Evolutionary conservation across 2,888 invertebrate species (phyloP), one percentile per base, ranked within the genome.

Genomic region (Exocentrus adspersus): DNA sequence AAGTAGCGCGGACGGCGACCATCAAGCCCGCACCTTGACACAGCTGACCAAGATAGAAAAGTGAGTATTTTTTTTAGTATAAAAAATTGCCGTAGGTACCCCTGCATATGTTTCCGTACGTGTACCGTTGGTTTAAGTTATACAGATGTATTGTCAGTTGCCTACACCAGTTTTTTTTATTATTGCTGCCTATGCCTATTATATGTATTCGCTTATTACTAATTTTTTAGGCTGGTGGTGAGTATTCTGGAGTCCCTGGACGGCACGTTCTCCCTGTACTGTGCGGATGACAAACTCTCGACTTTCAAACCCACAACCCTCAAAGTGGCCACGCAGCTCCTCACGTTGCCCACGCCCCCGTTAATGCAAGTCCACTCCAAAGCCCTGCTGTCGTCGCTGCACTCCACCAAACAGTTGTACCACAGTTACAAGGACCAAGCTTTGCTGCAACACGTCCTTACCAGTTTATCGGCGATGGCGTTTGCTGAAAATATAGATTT

Each of bases 351-450:
- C 1, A 90, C 91, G 12, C 90, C 92, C 1, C 86, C 87, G 52
- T 85, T 87, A 7, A 89, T 93, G 4, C 92, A 93, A 79, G 86
- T 90, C 58, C 90, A 91, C 65, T 92, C 94, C 1, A 95, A 94
- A 77, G 91, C 92, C 21, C 86, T 97, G 62, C 82, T 98, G 71
- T 90, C 94, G 0, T 91, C 95, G 0, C 82, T 97, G 28, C 90
- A 92, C 76, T 86, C 89, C 20, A 90, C 90, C 24, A 88, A 90
- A 45, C 84, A 87, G 21, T 82, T 88, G 4, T 97, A 97, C 81
- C 94, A 97, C 79, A 88, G 88, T 73, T 95, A 94, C 79, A 97
- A 96, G 87, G 95, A 97, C 81, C 92, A 93, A 79, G 92, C 95
- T 1, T 87, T 96, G 45, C 83, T 97, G 41, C 88, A 88, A 53